Conservation (phyloP, 1,140 invertebrate species). For the Orchestia grillus region DNA sequence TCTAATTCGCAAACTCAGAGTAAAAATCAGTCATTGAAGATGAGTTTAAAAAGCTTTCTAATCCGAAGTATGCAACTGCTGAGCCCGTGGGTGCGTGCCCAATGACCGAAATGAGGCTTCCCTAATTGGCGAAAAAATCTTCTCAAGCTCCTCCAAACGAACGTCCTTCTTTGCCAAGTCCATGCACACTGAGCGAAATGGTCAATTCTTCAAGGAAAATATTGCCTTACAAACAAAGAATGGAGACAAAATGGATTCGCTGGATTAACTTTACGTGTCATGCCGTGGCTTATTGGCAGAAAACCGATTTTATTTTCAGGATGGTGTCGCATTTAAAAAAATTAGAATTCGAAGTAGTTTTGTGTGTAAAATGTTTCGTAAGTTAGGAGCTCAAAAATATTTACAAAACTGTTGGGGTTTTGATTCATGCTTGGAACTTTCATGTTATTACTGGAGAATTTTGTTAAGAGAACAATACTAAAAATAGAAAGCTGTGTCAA, state of each 20-base stretch:
- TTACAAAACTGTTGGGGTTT: too few species aligned
- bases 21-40: not conserved
- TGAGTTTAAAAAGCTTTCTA: not conserved
- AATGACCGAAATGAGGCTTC: not conserved
- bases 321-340: not conserved
- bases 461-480: too few species aligned
- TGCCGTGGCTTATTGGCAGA: not conserved
- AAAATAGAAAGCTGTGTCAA: too few species aligned
- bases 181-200: not conserved
- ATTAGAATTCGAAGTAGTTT: not conserved
- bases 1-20: not conserved
- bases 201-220: not conserved
- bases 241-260: not conserved
- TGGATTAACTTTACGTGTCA: not conserved
- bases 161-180: not conserved
- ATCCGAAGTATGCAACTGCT: not conserved
- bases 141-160: not conserved
- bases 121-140: not conserved
- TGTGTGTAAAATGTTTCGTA: not conserved
- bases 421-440: too few species aligned
- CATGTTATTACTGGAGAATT: too few species aligned
- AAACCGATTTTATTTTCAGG: not conserved
- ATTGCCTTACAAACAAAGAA: not conserved
- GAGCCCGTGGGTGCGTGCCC: not conserved
- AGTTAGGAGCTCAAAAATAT: not conserved